These are phyloP conservation scores for Maniola jurtina DNA, from an alignment of 1,140 invertebrate species.

Conservation along the genomic window DNA sequence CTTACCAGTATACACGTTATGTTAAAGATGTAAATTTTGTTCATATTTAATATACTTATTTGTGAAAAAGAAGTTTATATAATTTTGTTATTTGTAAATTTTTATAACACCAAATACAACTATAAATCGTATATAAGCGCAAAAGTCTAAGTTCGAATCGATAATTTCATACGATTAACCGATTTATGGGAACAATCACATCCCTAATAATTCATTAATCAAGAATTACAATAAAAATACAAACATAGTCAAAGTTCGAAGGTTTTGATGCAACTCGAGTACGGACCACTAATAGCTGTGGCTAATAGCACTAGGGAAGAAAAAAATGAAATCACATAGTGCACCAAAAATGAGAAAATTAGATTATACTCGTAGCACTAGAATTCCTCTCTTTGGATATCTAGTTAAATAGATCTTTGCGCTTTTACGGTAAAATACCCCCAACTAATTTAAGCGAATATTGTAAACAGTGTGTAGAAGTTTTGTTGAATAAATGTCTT, in stretches of 20 bases:
- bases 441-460: constrained; percentile 50
- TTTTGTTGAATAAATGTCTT: constrained; percentile 78
- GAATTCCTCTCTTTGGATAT: too few species aligned
- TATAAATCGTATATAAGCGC: constrained; percentile 26
- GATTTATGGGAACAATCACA: too few species aligned
- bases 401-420: not conserved
- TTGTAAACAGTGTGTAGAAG: constrained; percentile 67
- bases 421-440: constrained; percentile 29
- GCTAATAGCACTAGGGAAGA: too few species aligned
- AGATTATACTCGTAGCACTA: too few species aligned
- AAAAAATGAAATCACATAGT: too few species aligned
- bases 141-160: not conserved
- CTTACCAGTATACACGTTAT: constrained; percentile 8
- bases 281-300: too few species aligned
- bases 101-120: constrained; percentile 67
- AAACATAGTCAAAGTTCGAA: too few species aligned
- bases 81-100: constrained; percentile 62
- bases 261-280: too few species aligned
- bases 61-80: constrained; percentile 46
- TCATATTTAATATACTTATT: constrained; percentile 36
- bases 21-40: constrained; percentile 45
- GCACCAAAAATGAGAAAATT: too few species aligned
- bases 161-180: too few species aligned
- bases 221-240: too few species aligned
- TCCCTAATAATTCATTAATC: too few species aligned